phyloP scores from a whole-genome alignment of 2,888 invertebrate genomes.

The Synergus japonicus region DNA sequence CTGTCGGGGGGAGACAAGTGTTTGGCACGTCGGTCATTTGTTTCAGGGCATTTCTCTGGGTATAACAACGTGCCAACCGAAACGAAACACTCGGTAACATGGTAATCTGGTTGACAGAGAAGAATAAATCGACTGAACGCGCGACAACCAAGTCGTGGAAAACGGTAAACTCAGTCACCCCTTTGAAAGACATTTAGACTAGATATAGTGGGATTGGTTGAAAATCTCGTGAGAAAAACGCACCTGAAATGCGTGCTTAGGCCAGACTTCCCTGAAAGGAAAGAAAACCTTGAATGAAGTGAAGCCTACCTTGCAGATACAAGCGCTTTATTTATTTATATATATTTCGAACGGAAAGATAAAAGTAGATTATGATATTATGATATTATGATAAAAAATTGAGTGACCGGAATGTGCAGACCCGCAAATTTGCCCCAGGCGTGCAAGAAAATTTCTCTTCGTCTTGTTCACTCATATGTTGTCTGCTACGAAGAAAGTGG shows the following conservation, averaged over 20 bases:
- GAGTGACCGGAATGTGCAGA: neutral
- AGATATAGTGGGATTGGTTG: neutral
- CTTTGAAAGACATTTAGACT: neutral
- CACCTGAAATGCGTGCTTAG: neutral
- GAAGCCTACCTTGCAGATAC: neutral
- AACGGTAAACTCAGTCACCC: neutral
- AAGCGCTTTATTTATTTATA: neutral
- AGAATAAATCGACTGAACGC: neutral
- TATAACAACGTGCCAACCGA: neutral
- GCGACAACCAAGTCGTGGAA: neutral
- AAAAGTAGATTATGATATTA: no score
- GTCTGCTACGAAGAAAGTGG: neutral
- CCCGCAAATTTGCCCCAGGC: constrained; percentile 1
- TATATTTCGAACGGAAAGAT: no score
- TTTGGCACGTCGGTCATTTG: neutral
- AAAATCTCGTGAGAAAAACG: constrained; percentile 7
- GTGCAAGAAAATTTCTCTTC: constrained; percentile 42
- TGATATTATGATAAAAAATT: neutral
- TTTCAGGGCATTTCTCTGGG: neutral
- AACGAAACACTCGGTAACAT: neutral
- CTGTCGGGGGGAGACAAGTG: neutral
- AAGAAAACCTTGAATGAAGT: neutral
- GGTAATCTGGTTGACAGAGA: no score
- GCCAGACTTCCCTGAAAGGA: neutral
- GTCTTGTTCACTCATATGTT: constrained; percentile 10